Evolutionary conservation across 2,797 vertebrate species (phyloP).

Genomic region (Garrulus glandarius): DNA sequence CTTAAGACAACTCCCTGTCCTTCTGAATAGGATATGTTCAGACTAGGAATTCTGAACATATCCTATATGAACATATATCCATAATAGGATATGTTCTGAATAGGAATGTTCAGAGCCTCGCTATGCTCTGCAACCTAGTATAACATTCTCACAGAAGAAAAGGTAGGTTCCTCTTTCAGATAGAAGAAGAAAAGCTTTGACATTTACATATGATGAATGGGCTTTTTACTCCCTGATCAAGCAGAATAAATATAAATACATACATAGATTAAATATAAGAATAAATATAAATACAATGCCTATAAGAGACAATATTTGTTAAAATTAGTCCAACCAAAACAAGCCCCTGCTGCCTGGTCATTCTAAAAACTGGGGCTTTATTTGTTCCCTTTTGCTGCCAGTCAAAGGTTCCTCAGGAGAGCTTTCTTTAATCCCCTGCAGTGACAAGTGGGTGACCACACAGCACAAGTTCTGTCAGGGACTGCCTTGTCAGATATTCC

Average conservation of each 20-base stretch:
- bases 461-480: rapidly evolving
- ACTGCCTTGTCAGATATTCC: not conserved
- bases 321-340: not conserved
- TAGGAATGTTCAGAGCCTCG: too few relatives aligned
- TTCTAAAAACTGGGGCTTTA: not conserved
- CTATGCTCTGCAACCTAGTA: too few relatives aligned
- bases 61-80: too few relatives aligned
- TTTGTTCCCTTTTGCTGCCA: not conserved
- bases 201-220: not conserved
- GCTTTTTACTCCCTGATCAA: rapidly evolving
- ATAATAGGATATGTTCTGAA: too few relatives aligned
- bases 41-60: too few relatives aligned
- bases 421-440: not conserved
- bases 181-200: not conserved
- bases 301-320: not conserved
- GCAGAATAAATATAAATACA: not conserved
- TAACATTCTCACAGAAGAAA: not conserved
- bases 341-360: not conserved
- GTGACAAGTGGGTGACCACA: not conserved
- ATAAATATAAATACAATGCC: too few relatives aligned
- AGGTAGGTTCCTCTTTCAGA: not conserved
- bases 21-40: not conserved
- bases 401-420: not conserved
- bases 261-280: too few relatives aligned
- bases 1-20: not conserved